A percentile compares a stretch with the other conserved stretches of the same genome.
Conservation (phyloP, 2,888 invertebrate genomes). For the Onthophagus sagittarius region DNA sequence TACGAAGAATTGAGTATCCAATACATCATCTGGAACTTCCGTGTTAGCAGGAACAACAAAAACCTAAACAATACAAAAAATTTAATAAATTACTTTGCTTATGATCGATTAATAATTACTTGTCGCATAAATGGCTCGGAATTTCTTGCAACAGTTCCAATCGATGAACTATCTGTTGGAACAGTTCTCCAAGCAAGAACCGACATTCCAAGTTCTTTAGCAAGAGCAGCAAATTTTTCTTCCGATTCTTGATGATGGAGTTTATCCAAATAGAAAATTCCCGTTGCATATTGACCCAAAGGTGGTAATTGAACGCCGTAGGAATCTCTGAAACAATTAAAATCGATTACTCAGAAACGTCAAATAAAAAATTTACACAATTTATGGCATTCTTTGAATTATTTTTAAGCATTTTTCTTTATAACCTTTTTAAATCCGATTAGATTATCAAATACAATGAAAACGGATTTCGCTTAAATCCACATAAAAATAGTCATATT, state of each 20-base stretch:
- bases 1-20: constrained; percentile 60
- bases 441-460: too few species aligned
- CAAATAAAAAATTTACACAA: not conserved
- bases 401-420: too few species aligned
- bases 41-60: constrained; percentile 38
- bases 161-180: constrained; percentile 78
- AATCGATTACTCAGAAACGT: too few species aligned
- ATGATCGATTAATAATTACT: constrained; percentile 53
- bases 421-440: too few species aligned
- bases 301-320: constrained; percentile 80
- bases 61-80: constrained; percentile 57
- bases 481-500: too few species aligned
- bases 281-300: constrained; percentile 91
- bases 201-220: constrained; percentile 73
- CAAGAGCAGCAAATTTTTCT: constrained; percentile 74
- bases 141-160: constrained; percentile 89
- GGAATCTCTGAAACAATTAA: constrained; percentile 60
- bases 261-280: constrained; percentile 91
- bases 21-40: constrained; percentile 36
- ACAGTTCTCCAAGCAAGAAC: constrained; percentile 94
- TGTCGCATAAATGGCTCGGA: constrained; percentile 96
- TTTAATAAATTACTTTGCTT: not conserved
- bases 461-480: too few species aligned
- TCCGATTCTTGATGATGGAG: constrained; percentile 76
- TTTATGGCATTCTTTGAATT: too few species aligned